Evolutionary conservation across 2,888 invertebrate genomes (phyloP).

Genomic region (Acanthopleura granulata): DNA sequence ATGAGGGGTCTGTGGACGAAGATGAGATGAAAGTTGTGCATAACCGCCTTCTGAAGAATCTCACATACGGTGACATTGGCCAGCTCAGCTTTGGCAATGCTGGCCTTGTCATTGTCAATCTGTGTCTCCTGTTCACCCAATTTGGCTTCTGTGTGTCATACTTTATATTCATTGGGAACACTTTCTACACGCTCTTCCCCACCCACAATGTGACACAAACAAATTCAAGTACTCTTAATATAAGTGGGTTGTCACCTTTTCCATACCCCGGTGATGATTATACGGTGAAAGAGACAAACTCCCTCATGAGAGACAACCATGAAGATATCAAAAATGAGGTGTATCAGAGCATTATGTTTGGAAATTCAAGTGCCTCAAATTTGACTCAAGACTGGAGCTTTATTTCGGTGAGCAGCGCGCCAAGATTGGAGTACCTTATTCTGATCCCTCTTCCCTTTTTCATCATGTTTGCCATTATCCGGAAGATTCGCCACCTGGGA

Average conservation of each 20-base stretch:
- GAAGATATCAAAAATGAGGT: not conserved
- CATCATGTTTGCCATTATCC: constrained; percentile 56
- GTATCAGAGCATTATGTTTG: too few relatives aligned
- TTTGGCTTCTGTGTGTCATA: constrained; percentile 63
- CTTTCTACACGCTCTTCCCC: constrained; percentile 57
- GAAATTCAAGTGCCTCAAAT: not conserved
- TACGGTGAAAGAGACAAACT: not conserved
- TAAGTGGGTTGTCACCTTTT: not conserved
- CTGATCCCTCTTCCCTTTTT: constrained; percentile 59
- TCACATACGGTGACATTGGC: constrained; percentile 66
- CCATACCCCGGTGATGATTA: not conserved
- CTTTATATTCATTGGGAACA: constrained; percentile 66
- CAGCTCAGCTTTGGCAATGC: constrained; percentile 50
- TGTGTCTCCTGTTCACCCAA: constrained; percentile 62
- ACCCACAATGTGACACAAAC: not conserved
- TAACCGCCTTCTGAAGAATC: constrained; percentile 40
- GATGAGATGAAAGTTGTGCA: constrained; percentile 30
- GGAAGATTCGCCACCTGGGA: constrained; percentile 56
- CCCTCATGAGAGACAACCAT: not conserved
- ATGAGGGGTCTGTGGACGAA: constrained; percentile 22
- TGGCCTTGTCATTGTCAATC: constrained; percentile 57
- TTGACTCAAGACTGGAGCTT: not conserved
- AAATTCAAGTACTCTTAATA: not conserved
- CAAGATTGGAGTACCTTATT: constrained; percentile 54
- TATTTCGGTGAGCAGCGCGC: constrained; percentile 22